Base-by-base conservation (phyloP, 2,888 invertebrate species). In the Parnassius mnemosyne region DNA sequence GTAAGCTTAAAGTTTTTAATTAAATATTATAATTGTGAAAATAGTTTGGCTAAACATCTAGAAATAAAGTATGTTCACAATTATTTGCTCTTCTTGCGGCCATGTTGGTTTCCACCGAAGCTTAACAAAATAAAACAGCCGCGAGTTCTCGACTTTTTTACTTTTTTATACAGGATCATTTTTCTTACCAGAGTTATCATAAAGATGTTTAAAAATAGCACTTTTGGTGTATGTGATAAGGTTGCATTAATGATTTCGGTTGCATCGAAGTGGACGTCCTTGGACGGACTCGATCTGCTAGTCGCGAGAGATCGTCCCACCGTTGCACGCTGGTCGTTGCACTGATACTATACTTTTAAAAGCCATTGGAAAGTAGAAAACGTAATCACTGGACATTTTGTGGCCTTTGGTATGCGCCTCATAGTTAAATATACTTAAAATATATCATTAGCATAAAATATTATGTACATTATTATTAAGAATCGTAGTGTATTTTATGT, bases 261-360 rank as follows among this genome's bases (percentile, higher is more conserved):
- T 83, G 79, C 71, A 69, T 60, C 61, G 74, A 79, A 90, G 85
- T 89, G 89, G 90, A 89, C 88, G 91, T 90, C 91, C 91, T 91
- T 91, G 90, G 84, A 88, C 87, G 90, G 90, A 91, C 90, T 85
- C 88, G 91, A 91, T 90, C 90, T 88, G 91, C 91, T 89, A 88
- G 87, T 78, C 81, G 78, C 85, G 84, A 86, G 89, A 89, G 88
- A 89, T 84, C 85, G 89, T 85, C 87, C 85, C 88, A 84, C 81
- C 83, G 77, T 76, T 70, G 83, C 82, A 79, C 75, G 79, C 80
- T 90, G 90, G 90, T 90, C 90, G 90, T 90, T 91, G 90, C 90
- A 90, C 90, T 87, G 86, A 85, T 83, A 82, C 81, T 83, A 85
- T 84, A 85, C 87, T 82, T 85, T 81, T 83, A 81, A 89, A 89